These are phyloP conservation scores for Dolichotis patagonum DNA, from an alignment of 2,113 vertebrate genomes.

Conservation along the genomic window DNA sequence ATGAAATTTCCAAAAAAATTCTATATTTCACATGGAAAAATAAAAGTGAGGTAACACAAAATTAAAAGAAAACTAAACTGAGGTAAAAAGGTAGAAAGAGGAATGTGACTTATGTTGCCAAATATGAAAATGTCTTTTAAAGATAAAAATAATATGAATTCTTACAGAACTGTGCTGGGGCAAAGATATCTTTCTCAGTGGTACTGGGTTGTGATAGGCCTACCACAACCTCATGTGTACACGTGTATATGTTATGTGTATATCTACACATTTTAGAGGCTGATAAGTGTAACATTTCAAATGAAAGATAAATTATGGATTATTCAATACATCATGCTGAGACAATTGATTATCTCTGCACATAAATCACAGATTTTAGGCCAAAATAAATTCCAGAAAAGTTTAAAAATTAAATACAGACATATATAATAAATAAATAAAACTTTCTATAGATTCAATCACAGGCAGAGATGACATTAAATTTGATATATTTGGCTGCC, in stretches of 20 bases:
- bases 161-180: not conserved
- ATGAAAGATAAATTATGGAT: conserved; percentile 73
- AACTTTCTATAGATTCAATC: conserved; percentile 42
- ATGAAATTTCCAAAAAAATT: not conserved
- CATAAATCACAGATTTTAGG: conserved; percentile 45
- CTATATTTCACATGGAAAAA: conserved; percentile 1
- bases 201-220: not conserved
- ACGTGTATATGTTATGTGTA: not conserved
- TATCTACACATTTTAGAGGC: not conserved
- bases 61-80: conserved; percentile 13
- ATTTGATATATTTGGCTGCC: not conserved
- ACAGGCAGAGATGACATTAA: conserved; percentile 1
- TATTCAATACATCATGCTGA: conserved; percentile 66
- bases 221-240: not conserved
- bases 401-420: conserved; percentile 64
- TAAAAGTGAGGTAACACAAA: not conserved
- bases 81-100: not conserved
- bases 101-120: not conserved
- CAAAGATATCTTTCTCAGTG: conserved; percentile 26
- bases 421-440: conserved; percentile 46
- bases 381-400: conserved; percentile 66
- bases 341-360: conserved; percentile 64
- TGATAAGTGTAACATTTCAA: conserved; percentile 67
- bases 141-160: conserved; percentile 25
- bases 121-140: not conserved